phyloP scores from a whole-genome alignment of 1,140 invertebrate species.

The Nasonia giraulti region DNA sequence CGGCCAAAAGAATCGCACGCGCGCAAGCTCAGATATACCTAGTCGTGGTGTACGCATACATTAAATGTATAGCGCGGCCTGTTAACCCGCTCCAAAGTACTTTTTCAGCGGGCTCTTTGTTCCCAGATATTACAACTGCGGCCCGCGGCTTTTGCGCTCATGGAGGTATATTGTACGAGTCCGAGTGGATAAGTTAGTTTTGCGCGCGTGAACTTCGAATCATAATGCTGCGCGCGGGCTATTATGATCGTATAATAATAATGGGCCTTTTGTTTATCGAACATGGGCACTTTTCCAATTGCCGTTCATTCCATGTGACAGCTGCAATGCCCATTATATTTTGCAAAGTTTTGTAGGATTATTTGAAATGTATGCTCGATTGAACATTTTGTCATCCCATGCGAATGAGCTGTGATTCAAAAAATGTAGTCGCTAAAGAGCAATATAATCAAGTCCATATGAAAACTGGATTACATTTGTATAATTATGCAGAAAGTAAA shows the following conservation, averaged over 20 bases:
- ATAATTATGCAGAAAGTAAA: no score
- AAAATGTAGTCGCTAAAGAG: no score
- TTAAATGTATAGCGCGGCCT: neutral
- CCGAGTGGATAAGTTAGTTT: neutral
- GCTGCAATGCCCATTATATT: no score
- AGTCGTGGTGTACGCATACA: neutral
- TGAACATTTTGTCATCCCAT: no score
- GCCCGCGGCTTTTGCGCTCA: neutral
- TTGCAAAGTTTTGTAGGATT: no score
- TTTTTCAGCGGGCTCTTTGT: neutral
- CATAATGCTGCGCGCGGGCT: neutral
- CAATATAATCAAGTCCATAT: no score
- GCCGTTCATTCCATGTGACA: no score
- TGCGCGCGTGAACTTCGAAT: neutral
- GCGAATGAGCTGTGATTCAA: no score
- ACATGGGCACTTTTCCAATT: neutral
- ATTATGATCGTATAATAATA: neutral
- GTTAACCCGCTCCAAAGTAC: neutral
- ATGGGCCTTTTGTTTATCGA: neutral
- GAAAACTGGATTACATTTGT: no score
- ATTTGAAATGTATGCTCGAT: no score
- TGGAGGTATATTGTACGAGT: neutral
- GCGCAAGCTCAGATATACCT: no score
- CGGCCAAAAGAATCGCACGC: neutral
- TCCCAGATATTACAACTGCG: neutral